These are phyloP conservation scores for Heterohyrax brucei DNA, from an alignment of 2,797 vertebrate genomes.

Conservation along the genomic window DNA sequence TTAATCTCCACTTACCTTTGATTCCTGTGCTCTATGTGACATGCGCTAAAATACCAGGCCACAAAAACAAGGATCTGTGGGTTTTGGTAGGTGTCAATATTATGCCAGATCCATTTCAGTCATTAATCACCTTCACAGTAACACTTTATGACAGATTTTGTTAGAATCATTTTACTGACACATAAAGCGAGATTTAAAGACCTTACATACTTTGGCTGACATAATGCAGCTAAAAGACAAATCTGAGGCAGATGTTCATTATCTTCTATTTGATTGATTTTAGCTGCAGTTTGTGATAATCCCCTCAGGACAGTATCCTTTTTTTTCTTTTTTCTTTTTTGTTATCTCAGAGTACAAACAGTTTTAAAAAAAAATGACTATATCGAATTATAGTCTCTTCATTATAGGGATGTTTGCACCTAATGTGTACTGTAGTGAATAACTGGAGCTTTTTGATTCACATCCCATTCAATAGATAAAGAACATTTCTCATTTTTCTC, in stretches of 20 bases:
- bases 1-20: neutral
- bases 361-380: neutral
- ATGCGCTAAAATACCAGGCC: neutral
- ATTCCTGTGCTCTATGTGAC: neutral
- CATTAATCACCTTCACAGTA: neutral
- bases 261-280: neutral
- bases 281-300: neutral
- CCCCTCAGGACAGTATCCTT: neutral
- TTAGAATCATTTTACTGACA: neutral
- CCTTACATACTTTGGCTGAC: neutral
- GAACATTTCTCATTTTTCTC: neutral
- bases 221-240: neutral
- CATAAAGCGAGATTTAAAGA: neutral
- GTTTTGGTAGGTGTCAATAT: neutral
- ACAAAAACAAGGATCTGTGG: neutral
- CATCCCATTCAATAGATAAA: neutral
- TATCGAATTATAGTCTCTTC: neutral
- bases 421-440: neutral
- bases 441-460: neutral
- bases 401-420: neutral
- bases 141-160: neutral
- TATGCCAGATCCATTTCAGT: neutral
- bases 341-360: neutral
- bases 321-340: neutral
- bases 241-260: neutral